Base-by-base conservation (phyloP, 2,113 vertebrate genomes). In the Chinchilla lanigera region DNA sequence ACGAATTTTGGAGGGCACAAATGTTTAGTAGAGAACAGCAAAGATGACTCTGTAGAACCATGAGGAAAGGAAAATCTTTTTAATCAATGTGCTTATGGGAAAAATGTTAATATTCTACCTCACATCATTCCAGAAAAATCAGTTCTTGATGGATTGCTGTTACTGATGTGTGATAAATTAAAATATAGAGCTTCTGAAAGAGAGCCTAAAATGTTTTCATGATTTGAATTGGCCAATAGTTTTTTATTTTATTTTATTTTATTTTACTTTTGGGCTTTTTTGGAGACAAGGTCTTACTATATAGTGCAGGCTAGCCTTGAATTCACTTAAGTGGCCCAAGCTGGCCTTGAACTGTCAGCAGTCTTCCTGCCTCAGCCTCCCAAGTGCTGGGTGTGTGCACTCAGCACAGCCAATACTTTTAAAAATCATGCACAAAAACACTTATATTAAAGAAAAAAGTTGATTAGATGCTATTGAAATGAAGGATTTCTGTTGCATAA, bases 401-500 rank as follows among this genome's bases (percentile, higher is more conserved):
- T n/a, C 7, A 13, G 16, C 65, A 69, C 38, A 67, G 41, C 61
- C 41, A 67, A 4, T 85, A 35, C 65, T 88, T 96, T 95, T 54
- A 82, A 89, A 93, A 95, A 73, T 50, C 77, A 47, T 80, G 54
- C 13, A 73, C 80, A 38, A 61, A 83, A 81, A 5, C n/a, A 93
- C 33, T 82, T 73, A 41, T 63, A 28, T 12, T 93, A 77, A 86
- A 81, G 44, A 77, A 69, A 93, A 90, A 81, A 3, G 6, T 67
- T 73, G 38, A 73, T 75, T 88, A 85, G 41, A n/a, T 88, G 65
- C 13, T 44, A n/a, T 90, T 81, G 65, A 60, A 90, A 54, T 69
- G 83, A 83, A 89, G 60, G 54, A 69, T 86, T 77, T 93, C 54
- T 87, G 63, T 75, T 94, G 63, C 84, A 80, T 89, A 92, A 78